These are phyloP conservation scores for Gobiocypris rarus DNA, from an alignment of 2,113 vertebrate species.

Conservation along the genomic window DNA sequence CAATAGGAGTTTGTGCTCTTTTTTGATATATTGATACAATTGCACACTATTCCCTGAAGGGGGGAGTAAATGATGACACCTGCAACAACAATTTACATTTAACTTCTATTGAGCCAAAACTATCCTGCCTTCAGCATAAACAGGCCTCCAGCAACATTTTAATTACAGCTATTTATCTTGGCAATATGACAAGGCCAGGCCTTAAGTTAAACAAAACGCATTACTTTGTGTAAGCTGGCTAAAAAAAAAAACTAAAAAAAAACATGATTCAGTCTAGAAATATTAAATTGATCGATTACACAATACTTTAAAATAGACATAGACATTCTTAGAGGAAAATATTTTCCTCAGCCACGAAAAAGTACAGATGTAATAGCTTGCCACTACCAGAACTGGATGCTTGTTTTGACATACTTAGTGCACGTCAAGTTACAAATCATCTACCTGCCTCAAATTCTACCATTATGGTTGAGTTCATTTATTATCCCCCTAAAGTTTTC, in stretches of 20 bases:
- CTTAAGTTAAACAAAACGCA: conserved; percentile 22
- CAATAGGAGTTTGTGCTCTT: conserved; percentile 10
- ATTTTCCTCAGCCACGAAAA: neutral
- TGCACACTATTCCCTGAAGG: conserved; percentile 7
- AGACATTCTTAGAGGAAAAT: conserved; percentile 10
- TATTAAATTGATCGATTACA: neutral
- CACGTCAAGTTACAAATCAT: conserved; percentile 4
- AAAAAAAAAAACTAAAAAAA: neutral
- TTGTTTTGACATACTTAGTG: neutral
- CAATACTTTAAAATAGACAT: neutral
- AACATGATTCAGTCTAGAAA: neutral
- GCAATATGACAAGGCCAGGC: conserved; percentile 28
- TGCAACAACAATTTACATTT: conserved; percentile 36
- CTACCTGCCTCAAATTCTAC: neutral
- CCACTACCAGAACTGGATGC: neutral
- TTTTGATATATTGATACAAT: conserved; percentile 42
- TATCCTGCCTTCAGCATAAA: conserved; percentile 39
- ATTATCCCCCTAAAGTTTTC: neutral
- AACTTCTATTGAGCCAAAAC: conserved; percentile 44
- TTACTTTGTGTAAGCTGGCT: conserved; percentile 22
- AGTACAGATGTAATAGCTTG: neutral
- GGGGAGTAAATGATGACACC: conserved; percentile 31
- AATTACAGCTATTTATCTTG: conserved; percentile 55
- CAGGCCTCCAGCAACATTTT: conserved; percentile 35
- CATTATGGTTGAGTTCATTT: neutral